These are phyloP conservation scores for Peromyscus nudipes DNA, from an alignment of 2,797 vertebrate species.

Conservation along the genomic window DNA sequence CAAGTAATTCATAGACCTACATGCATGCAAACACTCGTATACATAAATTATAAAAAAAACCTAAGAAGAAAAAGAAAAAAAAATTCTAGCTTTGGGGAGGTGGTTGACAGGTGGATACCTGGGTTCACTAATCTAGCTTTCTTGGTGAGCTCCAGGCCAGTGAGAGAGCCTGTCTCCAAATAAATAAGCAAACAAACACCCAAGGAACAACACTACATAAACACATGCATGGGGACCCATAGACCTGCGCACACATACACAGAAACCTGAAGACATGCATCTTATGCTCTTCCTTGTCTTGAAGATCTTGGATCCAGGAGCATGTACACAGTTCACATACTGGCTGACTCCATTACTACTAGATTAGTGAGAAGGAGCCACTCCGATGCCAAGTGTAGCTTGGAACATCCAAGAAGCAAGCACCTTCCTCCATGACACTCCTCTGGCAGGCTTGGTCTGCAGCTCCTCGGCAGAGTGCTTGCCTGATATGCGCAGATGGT, in stretches of 20 bases:
- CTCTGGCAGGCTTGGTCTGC: not conserved
- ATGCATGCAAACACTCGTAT: not conserved
- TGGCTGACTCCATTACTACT: not conserved
- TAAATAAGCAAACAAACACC: not conserved
- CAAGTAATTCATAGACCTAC: not conserved
- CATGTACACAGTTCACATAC: no score
- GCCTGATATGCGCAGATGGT: not conserved
- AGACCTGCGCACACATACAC: not conserved
- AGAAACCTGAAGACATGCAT: not conserved
- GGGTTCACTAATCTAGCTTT: not conserved
- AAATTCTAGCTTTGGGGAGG: not conserved
- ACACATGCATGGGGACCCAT: not conserved
- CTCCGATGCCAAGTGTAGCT: not conserved
- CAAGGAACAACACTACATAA: not conserved
- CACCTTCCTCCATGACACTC: not conserved
- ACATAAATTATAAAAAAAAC: not conserved
- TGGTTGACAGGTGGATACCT: not conserved
- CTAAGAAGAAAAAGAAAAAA: no score
- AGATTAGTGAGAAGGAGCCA: not conserved
- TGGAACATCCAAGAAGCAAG: not conserved
- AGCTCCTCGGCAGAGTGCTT: not conserved
- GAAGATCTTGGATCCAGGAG: not conserved
- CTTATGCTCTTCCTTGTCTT: not conserved
- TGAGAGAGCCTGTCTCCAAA: not conserved
- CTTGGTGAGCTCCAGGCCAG: not conserved